Evolutionary conservation across 23 tunicate species (phyloP), one percentile per base, ranked within the genome.

Genomic region (Ascidia mentula): DNA sequence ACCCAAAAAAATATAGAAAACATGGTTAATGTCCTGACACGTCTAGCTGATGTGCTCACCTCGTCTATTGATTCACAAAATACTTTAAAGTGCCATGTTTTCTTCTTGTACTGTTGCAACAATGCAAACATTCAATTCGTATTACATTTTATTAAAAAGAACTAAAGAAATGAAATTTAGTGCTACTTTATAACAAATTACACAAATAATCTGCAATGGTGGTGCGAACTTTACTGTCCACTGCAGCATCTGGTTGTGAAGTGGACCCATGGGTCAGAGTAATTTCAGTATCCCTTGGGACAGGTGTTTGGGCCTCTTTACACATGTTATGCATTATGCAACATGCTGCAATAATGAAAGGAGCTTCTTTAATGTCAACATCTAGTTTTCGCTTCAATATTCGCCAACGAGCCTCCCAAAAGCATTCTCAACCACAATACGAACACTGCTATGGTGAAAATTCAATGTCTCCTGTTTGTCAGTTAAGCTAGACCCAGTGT

Each of bases 251-350:
- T 20, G 65, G 24, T 36, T 28, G 38, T 5, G 38, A 4, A 18
- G 38, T 17, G 30, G 37, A 71, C 35, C 38, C 12, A 22, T 20
- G n/a, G 24, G 30, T 26, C 1, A 3, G 24, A 3, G 30, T 31
- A 34, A 7, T 34, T 18, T 71, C 37, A 34, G 38, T 71, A 31
- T 71, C 75, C 24, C 5, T 26, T 34, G 84, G 84, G 15, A 80
- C 72, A 32, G 84, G 72, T 28, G 53, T 80, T 35, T 65, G 53
- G 22, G 61, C 31, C 22, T 60, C 72, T 32, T 82, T 69, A 31
- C 86, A 82, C 5, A 72, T 30, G 38, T 82, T 82, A 37, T 82
- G 78, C 24, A 82, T 37, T 31, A 72, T 72, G 53, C 86, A 82
- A 72, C 86, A 82, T 72, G 86, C 53, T 36, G 69, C 65, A 40